Percentiles rank a stretch among this genome's conserved stretches.
Evolutionary conservation across 2,113 vertebrate species (phyloP).

Genomic region (Syngnathus scovelli): DNA sequence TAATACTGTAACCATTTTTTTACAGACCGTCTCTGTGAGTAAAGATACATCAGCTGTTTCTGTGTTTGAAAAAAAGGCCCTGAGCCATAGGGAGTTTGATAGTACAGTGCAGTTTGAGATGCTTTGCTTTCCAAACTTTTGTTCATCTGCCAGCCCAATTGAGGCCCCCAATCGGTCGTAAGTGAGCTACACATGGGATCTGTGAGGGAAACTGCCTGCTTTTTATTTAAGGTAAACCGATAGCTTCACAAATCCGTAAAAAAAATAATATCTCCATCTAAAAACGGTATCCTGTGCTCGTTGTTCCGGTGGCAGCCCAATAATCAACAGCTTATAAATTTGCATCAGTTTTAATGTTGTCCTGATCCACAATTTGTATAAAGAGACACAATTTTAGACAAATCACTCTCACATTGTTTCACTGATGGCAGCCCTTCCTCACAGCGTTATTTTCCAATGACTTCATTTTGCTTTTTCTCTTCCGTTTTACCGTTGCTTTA

Average conservation of each 20-base stretch:
- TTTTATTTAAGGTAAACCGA: conserved; percentile 65
- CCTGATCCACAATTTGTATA: conserved; percentile 53
- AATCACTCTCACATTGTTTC: conserved; percentile 57
- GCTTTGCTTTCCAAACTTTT: conserved; percentile 35
- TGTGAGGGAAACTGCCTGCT: conserved; percentile 49
- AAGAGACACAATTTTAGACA: conserved; percentile 61
- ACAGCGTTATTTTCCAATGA: conserved; percentile 24
- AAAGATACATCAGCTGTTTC: conserved; percentile 16
- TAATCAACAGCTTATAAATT: conserved; percentile 67
- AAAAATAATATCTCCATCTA: conserved; percentile 38
- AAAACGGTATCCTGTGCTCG: conserved; percentile 33
- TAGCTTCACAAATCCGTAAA: conserved; percentile 58
- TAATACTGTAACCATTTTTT: conserved; percentile 14
- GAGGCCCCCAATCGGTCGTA: conserved; percentile 44
- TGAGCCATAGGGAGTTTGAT: conserved; percentile 33
- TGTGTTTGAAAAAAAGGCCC: conserved; percentile 27
- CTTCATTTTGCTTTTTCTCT: conserved; percentile 13
- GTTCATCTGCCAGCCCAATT: conserved; percentile 44
- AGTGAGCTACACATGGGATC: conserved; percentile 61
- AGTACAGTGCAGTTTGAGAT: conserved; percentile 24
- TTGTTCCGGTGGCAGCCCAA: conserved; percentile 42
- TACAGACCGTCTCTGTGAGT: conserved; percentile 20
- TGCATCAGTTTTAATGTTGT: conserved; percentile 57
- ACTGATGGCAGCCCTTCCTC: conserved; percentile 31
- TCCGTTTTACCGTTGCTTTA: conserved; percentile 45